These are phyloP conservation scores for Patagioenas fasciata DNA, from an alignment of 2,113 vertebrate species.

Conservation along the genomic window DNA sequence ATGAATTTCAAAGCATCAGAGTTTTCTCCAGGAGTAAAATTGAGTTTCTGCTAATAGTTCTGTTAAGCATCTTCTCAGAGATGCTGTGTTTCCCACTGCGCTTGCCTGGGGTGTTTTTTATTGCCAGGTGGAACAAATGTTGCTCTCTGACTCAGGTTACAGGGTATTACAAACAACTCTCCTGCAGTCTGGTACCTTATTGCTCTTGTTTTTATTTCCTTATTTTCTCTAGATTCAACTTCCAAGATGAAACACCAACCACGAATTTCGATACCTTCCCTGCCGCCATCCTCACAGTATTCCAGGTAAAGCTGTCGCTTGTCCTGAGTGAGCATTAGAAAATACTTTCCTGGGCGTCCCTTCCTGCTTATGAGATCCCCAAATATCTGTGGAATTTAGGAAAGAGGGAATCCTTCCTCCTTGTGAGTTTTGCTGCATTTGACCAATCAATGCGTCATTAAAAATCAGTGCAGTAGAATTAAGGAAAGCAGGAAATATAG, in stretches of 20 bases:
- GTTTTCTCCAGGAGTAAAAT: neutral
- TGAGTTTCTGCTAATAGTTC: neutral
- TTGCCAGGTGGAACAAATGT: neutral
- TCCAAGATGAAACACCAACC: slow-evolving; percentile 91
- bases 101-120: neutral
- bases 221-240: slow-evolving; percentile 87
- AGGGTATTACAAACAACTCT: neutral
- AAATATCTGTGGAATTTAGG: neutral
- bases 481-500: neutral
- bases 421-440: accelerated
- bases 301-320: slow-evolving; percentile 84
- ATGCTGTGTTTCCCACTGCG: accelerated
- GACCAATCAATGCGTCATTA: accelerated
- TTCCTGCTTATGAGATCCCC: neutral
- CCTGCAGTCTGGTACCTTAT: neutral
- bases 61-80: neutral
- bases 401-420: neutral
- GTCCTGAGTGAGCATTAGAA: neutral
- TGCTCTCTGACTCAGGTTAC: neutral
- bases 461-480: neutral
- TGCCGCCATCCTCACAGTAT: slow-evolving; percentile 95
- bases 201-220: neutral
- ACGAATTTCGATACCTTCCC: slow-evolving; percentile 98
- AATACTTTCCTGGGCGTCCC: neutral
- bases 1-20: neutral